phyloP scores from a whole-genome alignment of 2,888 invertebrate species.

The Choreutis nemorana region DNA sequence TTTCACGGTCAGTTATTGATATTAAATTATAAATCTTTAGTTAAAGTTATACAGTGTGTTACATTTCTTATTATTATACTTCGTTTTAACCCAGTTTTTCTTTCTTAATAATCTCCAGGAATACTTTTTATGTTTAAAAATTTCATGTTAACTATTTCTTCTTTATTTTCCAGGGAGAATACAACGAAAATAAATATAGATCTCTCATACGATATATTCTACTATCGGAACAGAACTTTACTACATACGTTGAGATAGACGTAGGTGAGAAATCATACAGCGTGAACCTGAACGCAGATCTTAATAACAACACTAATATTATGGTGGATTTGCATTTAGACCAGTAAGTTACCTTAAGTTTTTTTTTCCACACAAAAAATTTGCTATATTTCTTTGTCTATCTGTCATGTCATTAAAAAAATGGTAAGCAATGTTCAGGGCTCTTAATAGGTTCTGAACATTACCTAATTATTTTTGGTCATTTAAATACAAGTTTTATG shows the following conservation, averaged over 20 bases:
- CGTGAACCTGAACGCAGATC: constrained; percentile 69
- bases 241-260: constrained; percentile 72
- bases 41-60: no score
- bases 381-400: no score
- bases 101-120: neutral
- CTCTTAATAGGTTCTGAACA: no score
- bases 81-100: neutral
- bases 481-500: no score
- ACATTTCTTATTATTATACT: neutral
- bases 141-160: neutral
- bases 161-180: constrained; percentile 54
- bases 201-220: constrained; percentile 70
- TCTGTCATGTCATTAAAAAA: constrained; percentile 1
- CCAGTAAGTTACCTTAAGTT: constrained; percentile 68
- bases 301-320: constrained; percentile 71
- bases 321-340: constrained; percentile 80
- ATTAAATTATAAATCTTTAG: no score
- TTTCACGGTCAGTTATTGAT: neutral
- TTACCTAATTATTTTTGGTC: no score
- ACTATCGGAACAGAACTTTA: constrained; percentile 66
- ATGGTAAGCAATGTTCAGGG: neutral
- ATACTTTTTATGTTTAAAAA: neutral
- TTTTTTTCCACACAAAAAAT: neutral
- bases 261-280: constrained; percentile 75
- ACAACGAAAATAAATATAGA: constrained; percentile 73